Evolutionary conservation across 2,888 invertebrate species (phyloP).

Genomic region (Myathropa florea): DNA sequence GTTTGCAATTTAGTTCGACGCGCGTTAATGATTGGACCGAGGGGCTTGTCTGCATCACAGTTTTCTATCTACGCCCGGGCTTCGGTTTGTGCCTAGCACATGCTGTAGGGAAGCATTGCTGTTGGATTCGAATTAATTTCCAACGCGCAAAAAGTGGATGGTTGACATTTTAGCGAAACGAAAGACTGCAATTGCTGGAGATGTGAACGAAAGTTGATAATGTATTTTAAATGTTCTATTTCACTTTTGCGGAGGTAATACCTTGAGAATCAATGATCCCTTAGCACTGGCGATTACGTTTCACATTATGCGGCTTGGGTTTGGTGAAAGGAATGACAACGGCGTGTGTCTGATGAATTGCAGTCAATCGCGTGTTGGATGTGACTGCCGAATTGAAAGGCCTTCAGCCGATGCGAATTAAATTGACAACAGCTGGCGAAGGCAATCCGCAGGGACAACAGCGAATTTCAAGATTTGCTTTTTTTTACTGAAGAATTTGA

Average conservation of each 20-base stretch:
- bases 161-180: not conserved
- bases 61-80: slow-evolving; percentile 20
- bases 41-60: not conserved
- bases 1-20: slow-evolving; percentile 64
- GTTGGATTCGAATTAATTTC: not conserved
- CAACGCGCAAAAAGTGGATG: not conserved
- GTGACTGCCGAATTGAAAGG: not conserved
- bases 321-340: not conserved
- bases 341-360: not conserved
- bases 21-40: slow-evolving; percentile 51
- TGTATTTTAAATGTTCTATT: not conserved
- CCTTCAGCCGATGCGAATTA: not conserved
- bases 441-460: not conserved
- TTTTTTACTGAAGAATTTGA: too few species aligned
- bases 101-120: not conserved
- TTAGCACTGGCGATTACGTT: not conserved
- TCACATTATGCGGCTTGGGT: not conserved
- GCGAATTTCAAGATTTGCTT: too few species aligned
- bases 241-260: too few species aligned
- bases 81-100: too few species aligned
- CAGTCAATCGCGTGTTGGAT: not conserved
- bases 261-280: not conserved
- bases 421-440: not conserved
- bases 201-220: not conserved
- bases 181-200: not conserved